Conservation (phyloP, 2,888 invertebrate species). For the Tupiocoris notatus region DNA sequence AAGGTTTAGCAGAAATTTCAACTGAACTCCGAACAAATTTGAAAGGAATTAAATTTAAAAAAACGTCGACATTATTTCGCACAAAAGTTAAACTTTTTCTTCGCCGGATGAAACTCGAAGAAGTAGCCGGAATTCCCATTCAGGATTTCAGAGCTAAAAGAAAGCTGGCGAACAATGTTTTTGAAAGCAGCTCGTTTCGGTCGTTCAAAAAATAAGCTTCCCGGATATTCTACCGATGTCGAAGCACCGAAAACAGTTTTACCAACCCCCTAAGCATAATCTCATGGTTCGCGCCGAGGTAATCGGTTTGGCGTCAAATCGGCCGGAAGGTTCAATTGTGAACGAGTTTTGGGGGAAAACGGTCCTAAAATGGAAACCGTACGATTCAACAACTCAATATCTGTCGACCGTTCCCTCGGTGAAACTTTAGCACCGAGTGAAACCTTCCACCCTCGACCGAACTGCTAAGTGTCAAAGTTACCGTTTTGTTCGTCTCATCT, state of each 20-base stretch:
- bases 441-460: not conserved
- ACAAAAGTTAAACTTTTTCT: too few relatives aligned
- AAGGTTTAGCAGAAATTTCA: too few relatives aligned
- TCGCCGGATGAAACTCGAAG: too few relatives aligned
- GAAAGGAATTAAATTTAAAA: too few relatives aligned
- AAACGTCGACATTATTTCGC: too few relatives aligned
- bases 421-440: conserved; percentile 3
- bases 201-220: not conserved
- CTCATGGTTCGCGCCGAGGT: conserved; percentile 19
- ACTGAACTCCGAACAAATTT: too few relatives aligned
- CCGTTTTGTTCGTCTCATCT: conserved; percentile 24
- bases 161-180: too few relatives aligned
- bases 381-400: conserved; percentile 1
- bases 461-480: conserved; percentile 17
- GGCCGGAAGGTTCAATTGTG: conserved; percentile 17
- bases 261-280: conserved; percentile 3
- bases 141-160: too few relatives aligned
- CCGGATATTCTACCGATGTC: not conserved
- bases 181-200: too few relatives aligned
- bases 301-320: conserved; percentile 20
- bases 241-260: conserved; percentile 12
- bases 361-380: not conserved
- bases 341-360: not conserved
- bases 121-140: too few relatives aligned
- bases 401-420: not conserved